Base-by-base conservation (phyloP, 2,797 vertebrate species). In the Chelmon rostratus region DNA sequence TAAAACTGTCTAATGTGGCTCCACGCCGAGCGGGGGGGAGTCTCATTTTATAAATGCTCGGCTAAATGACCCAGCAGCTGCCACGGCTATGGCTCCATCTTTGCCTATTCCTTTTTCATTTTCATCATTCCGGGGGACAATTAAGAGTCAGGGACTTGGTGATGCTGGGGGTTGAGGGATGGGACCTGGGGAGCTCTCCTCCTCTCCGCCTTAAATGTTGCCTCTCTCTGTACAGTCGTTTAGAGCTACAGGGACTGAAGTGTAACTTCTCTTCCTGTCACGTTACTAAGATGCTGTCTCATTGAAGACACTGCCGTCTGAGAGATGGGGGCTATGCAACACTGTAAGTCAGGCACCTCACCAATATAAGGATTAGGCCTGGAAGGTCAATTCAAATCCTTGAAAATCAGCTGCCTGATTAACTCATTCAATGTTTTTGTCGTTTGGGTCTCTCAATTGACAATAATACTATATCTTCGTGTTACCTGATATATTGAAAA, bases 1-100 rank as follows among this genome's bases (percentile, higher is more conserved):
- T 92, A 85, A 80, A 80, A 87, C 78, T 83, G 86, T 86, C 75
- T 88, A 88, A 90, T 90, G 77, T 9, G 70, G 50, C 77, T 85
- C 67, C 64, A 68, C 57, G 76, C 73, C 1, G 49, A 72, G 81
- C 44, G 2, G 21, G 54, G 35, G 50, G n/a, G n/a, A n/a, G 63
- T 89, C 78, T 87, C 78, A 85, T 88, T 89, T 89, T 79, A 73
- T 74, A 71, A 89, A 88, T 61, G 85, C 70, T 86, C 7, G 1
- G 68, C 81, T 88, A 88, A 88, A 89, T 85, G 85, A 86, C 78
- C 87, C 84, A 57, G 54, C 75, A 75, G 50, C 68, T 38, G 57
- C 78, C 77, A 73, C 28, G 54, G 78, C 77, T 69, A 53, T 64
- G 70, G 50, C 81, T 89, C 79, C 77, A 67, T 87, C 81, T 89